Percentiles rank a stretch among this genome's conserved stretches.
Evolutionary conservation across 1,140 invertebrate genomes (phyloP).

Genomic region (Varroa destructor): DNA sequence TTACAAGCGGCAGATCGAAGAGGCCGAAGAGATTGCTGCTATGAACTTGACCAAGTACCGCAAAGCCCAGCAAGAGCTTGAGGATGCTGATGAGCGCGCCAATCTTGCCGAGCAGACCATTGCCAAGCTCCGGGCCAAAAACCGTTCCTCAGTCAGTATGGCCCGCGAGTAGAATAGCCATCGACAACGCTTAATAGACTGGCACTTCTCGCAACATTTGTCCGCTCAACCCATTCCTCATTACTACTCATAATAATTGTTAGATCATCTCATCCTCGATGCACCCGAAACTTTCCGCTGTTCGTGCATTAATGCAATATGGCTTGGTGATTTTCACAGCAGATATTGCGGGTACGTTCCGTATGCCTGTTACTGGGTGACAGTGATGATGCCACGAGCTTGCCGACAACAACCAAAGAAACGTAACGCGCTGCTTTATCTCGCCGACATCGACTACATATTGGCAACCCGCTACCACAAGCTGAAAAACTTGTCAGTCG

Average conservation of each 20-base stretch:
- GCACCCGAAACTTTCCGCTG: constrained; percentile 3
- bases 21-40: constrained; percentile 63
- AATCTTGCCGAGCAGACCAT: constrained; percentile 94
- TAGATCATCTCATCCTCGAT: background rate
- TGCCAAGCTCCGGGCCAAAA: constrained; percentile 91
- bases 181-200: too few species aligned
- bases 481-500: background rate
- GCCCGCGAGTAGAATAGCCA: constrained; percentile 45
- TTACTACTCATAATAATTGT: background rate
- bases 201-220: background rate
- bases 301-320: background rate
- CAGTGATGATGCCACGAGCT: too few species aligned
- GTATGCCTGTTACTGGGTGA: too few species aligned
- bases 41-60: constrained; percentile 45
- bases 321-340: constrained; percentile 2
- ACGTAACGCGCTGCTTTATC: constrained; percentile 24
- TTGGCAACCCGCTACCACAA: background rate
- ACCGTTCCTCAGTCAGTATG: constrained; percentile 64
- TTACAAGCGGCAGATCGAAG: constrained; percentile 98
- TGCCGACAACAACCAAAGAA: background rate
- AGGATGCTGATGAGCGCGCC: constrained; percentile 95
- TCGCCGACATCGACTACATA: constrained; percentile 9
- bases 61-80: constrained; percentile 76
- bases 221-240: background rate
- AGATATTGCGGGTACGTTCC: background rate